These are phyloP conservation scores for Muscicapa comitata DNA, from an alignment of 2,797 vertebrate species.

Conservation along the genomic window DNA sequence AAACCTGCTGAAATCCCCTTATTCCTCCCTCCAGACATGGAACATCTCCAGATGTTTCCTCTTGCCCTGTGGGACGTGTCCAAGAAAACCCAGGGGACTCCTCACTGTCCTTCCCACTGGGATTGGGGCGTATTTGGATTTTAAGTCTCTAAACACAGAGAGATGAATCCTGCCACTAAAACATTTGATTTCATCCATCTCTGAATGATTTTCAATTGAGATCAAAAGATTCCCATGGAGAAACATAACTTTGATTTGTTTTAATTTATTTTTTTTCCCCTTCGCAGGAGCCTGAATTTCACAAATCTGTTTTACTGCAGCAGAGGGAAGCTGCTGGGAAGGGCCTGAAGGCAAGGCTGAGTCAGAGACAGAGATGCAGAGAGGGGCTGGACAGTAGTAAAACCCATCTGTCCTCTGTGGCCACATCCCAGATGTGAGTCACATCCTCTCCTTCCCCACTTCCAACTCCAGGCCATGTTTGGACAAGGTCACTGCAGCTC, in stretches of 20 bases:
- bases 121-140: background rate
- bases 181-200: background rate
- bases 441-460: background rate
- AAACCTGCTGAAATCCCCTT: background rate
- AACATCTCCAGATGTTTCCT: background rate
- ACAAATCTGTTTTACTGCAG: conserved; percentile 9
- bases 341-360: conserved; percentile 9
- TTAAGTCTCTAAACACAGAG: background rate
- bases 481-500: conserved; percentile 5
- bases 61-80: background rate
- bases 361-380: background rate
- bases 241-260: background rate
- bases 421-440: conserved; percentile 28
- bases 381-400: background rate
- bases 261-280: background rate
- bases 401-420: background rate
- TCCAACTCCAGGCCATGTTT: background rate
- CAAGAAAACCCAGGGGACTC: background rate
- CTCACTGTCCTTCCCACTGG: background rate
- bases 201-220: background rate
- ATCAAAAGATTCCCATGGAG: background rate
- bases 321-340: background rate
- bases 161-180: background rate
- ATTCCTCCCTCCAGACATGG: background rate
- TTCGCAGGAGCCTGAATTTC: background rate